Percentiles rank a stretch among this genome's conserved stretches.
Evolutionary conservation across 2,113 vertebrate species (phyloP).

Genomic region (Eleginops maclovinus): DNA sequence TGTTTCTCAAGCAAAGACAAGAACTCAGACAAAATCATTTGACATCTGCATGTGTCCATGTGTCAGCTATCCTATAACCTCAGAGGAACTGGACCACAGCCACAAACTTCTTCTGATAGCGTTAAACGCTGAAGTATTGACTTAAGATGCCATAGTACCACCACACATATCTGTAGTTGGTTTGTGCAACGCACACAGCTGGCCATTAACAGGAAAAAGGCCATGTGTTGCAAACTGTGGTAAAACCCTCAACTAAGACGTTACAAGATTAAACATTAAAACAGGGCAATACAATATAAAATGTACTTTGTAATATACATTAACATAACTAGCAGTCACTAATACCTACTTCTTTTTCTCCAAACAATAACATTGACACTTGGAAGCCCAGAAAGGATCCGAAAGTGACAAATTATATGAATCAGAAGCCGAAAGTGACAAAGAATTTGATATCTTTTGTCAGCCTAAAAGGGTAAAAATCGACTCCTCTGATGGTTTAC

Average conservation of each 20-base stretch:
- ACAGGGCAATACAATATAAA: no score
- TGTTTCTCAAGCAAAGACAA: background rate
- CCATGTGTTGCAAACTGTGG: no score
- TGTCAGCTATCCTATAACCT: background rate
- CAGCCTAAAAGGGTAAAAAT: background rate
- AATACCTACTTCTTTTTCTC: background rate
- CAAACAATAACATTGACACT: background rate
- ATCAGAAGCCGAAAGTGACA: background rate
- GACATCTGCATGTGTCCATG: background rate
- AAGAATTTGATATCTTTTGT: no score
- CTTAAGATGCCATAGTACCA: background rate
- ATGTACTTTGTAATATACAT: background rate
- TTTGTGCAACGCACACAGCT: no score
- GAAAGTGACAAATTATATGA: background rate
- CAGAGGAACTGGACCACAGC: background rate
- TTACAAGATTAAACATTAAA: no score
- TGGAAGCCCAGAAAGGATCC: background rate
- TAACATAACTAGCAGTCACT: background rate
- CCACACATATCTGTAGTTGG: no score
- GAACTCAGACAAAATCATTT: background rate
- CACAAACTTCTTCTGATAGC: background rate
- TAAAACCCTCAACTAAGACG: no score
- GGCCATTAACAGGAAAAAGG: no score
- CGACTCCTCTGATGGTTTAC: slow-evolving; percentile 9
- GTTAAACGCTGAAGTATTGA: background rate